A percentile compares a stretch with the other conserved stretches of the same genome.
Evolutionary conservation across 1,140 invertebrate genomes (phyloP).

Genomic region (Theocolax elegans): DNA sequence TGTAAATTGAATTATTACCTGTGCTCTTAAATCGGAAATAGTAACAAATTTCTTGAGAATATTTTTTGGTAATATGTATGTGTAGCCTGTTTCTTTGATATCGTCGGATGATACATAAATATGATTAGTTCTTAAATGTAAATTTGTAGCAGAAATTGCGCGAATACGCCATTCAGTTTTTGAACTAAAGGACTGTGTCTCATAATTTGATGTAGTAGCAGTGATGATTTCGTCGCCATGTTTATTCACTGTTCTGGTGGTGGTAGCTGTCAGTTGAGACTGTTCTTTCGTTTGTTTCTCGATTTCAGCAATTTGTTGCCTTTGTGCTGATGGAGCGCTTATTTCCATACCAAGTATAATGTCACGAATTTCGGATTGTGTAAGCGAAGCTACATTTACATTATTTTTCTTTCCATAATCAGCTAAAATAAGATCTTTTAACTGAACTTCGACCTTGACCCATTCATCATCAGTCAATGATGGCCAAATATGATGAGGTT

Average conservation of each 20-base stretch:
- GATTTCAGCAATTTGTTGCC: conserved; percentile 99
- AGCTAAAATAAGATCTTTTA: conserved; percentile 98
- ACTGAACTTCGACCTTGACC: conserved; percentile 98
- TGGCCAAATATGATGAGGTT: conserved; percentile 99
- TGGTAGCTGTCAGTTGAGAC: conserved; percentile 97
- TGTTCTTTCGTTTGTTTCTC: conserved; percentile 99
- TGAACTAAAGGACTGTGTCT: conserved; percentile 97
- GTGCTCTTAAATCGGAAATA: conserved; percentile 96
- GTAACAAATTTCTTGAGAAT: conserved; percentile 99
- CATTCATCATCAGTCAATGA: conserved; percentile 97
- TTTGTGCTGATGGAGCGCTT: conserved; percentile 96
- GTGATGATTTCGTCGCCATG: conserved; percentile 99
- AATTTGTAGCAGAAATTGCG: conserved; percentile 98
- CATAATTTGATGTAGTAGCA: conserved; percentile 98
- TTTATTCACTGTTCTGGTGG: conserved; percentile 98
- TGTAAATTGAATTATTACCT: conserved; percentile 68
- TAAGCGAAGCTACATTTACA: conserved; percentile 98
- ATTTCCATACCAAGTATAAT: conserved; percentile 99
- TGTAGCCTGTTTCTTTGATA: conserved; percentile 99
- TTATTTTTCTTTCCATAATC: conserved; percentile 99
- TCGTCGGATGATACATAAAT: conserved; percentile 99
- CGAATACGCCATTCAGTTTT: conserved; percentile 99
- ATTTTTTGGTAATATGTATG: conserved; percentile 99
- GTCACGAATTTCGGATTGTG: conserved; percentile 98
- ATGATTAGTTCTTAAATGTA: conserved; percentile 98